Evolutionary conservation across 2,888 invertebrate genomes (phyloP).

Genomic region (Thysanoteuthis rhombus): DNA sequence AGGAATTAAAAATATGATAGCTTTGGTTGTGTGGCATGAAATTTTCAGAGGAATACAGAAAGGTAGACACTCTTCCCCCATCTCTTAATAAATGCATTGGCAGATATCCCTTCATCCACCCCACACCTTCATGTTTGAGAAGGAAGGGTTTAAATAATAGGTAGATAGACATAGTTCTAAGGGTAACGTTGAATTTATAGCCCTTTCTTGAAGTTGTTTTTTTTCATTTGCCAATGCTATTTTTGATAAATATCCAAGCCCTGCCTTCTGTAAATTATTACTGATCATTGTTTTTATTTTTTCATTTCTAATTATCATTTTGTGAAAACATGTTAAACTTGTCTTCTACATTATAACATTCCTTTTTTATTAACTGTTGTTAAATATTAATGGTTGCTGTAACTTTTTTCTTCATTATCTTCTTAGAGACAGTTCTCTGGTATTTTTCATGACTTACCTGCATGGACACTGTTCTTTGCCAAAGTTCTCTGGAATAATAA

Average conservation of each 20-base stretch:
- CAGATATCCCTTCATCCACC: too few relatives aligned
- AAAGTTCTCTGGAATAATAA: not conserved
- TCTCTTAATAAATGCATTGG: not conserved
- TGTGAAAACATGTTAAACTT: not conserved
- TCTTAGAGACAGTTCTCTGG: not conserved
- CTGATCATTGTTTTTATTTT: too few relatives aligned
- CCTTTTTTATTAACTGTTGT: not conserved
- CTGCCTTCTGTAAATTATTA: too few relatives aligned
- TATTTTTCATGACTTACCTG: not conserved
- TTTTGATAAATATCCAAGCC: too few relatives aligned
- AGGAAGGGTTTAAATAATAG: too few relatives aligned
- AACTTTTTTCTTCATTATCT: not conserved
- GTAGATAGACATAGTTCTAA: too few relatives aligned
- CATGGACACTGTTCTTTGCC: not conserved
- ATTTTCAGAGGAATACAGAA: not conserved
- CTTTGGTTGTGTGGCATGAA: not conserved
- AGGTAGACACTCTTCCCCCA: not conserved
- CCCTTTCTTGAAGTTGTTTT: too few relatives aligned
- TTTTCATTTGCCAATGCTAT: too few relatives aligned
- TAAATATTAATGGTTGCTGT: not conserved
- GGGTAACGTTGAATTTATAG: too few relatives aligned
- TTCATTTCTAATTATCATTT: not conserved
- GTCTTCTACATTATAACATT: not conserved
- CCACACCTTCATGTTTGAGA: too few relatives aligned
- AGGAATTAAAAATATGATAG: not conserved